These are phyloP conservation scores for Ochropacha duplaris DNA, from an alignment of 2,888 invertebrate genomes.

Conservation along the genomic window DNA sequence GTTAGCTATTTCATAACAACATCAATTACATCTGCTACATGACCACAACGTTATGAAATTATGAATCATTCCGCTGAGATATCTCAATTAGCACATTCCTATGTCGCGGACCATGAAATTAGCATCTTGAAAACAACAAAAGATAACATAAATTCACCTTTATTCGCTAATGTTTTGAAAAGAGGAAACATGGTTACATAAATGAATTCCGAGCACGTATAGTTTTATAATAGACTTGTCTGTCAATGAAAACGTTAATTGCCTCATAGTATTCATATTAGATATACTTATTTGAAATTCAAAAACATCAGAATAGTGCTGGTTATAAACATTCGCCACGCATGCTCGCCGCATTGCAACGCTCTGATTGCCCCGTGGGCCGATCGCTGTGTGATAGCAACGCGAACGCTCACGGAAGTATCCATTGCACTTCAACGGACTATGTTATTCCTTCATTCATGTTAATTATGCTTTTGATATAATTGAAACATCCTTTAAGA, in stretches of 20 bases:
- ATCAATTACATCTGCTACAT: background rate
- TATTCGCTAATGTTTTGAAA: background rate
- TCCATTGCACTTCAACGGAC: conserved; percentile 29
- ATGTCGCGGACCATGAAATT: background rate
- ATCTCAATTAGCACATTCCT: background rate
- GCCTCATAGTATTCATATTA: background rate
- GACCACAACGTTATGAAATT: background rate
- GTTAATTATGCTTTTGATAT: background rate
- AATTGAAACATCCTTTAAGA: no score
- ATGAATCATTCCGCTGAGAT: background rate
- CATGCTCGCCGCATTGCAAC: conserved; percentile 41
- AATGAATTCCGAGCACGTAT: background rate
- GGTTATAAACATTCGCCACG: conserved; percentile 34
- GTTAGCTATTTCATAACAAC: background rate
- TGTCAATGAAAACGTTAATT: background rate
- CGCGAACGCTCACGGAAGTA: conserved; percentile 41
- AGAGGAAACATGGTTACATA: background rate
- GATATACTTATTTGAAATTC: background rate
- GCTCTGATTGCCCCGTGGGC: conserved; percentile 49
- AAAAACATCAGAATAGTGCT: background rate
- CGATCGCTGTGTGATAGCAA: conserved; percentile 44
- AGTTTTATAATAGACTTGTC: background rate
- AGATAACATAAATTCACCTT: background rate
- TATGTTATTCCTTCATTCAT: background rate
- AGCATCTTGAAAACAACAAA: background rate